phyloP scores from a whole-genome alignment of 2,797 vertebrate species.

The Sebastes melanostomus region DNA sequence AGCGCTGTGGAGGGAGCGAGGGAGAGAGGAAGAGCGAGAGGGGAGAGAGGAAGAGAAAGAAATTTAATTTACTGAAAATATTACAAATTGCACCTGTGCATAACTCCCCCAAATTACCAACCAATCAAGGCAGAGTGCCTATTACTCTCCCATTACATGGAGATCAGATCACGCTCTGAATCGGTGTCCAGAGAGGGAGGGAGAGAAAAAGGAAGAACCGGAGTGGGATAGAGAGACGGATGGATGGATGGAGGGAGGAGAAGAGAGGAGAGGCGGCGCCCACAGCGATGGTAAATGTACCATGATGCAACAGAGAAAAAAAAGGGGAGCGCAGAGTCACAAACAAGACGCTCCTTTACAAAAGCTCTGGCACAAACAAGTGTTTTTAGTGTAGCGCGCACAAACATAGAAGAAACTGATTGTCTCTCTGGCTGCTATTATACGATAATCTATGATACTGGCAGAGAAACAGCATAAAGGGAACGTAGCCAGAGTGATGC shows the following conservation, averaged over 20 bases:
- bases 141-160: slow-evolving; percentile 99
- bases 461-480: slow-evolving; percentile 2
- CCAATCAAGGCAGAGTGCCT: slow-evolving; percentile 99
- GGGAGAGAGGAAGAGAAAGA: slow-evolving; percentile 82
- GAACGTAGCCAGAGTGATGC: background rate
- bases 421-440: slow-evolving; percentile 17
- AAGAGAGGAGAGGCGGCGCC: slow-evolving; percentile 45
- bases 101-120: slow-evolving; percentile 99
- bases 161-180: slow-evolving; percentile 99
- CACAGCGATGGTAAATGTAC: slow-evolving; percentile 58
- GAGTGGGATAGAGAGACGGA: background rate
- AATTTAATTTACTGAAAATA: slow-evolving; percentile 99
- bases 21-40: slow-evolving; percentile 35
- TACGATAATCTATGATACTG: slow-evolving; percentile 16
- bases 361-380: slow-evolving; percentile 37
- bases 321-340: slow-evolving; percentile 27
- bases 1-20: slow-evolving; percentile 78
- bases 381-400: background rate
- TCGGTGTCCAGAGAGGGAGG: slow-evolving; percentile 93
- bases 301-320: slow-evolving; percentile 35
- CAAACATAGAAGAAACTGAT: background rate
- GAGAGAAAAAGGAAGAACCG: background rate
- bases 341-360: slow-evolving; percentile 32
- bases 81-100: slow-evolving; percentile 99
- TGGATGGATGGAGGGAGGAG: background rate